These are phyloP conservation scores for Galaxea fascicularis DNA, from an alignment of 92 coral and sea anemone genomes.

Conservation along the genomic window DNA sequence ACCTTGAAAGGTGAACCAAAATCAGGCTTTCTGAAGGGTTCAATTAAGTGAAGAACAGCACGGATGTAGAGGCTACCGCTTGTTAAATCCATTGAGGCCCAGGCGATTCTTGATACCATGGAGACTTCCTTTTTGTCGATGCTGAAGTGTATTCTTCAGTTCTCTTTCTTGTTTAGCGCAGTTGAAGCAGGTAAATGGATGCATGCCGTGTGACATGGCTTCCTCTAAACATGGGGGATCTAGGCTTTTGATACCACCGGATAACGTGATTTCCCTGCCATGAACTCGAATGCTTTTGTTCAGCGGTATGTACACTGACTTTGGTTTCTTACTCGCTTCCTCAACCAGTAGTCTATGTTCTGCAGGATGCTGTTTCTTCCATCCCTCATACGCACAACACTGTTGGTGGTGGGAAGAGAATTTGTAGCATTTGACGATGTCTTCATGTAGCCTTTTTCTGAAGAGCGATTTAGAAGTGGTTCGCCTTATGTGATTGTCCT, in stretches of 20 bases:
- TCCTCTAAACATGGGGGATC: constrained; percentile 36
- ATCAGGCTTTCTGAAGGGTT: constrained; percentile 53
- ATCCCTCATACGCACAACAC: constrained; percentile 11
- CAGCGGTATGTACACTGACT: neutral
- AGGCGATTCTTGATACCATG: neutral
- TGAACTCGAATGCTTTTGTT: neutral
- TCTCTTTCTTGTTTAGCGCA: constrained; percentile 12
- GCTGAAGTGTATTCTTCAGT: constrained; percentile 4
- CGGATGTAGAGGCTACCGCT: constrained; percentile 50
- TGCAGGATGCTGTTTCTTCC: constrained; percentile 20
- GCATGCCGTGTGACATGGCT: neutral
- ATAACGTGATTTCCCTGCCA: constrained; percentile 10
- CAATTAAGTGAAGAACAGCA: constrained; percentile 50
- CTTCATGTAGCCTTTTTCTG: constrained; percentile 12
- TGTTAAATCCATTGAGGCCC: constrained; percentile 46
- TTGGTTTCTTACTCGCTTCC: neutral
- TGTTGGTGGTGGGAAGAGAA: neutral
- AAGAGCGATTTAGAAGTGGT: constrained; percentile 20
- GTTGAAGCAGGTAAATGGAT: neutral
- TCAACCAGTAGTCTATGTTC: neutral
- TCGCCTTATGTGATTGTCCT: constrained; percentile 43
- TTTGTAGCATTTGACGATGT: constrained; percentile 11
- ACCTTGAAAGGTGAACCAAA: constrained; percentile 53
- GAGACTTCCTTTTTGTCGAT: neutral
- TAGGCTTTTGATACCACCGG: constrained; percentile 42